Conservation (phyloP, 2,797 vertebrate genomes). For the Nannoperca australis region DNA sequence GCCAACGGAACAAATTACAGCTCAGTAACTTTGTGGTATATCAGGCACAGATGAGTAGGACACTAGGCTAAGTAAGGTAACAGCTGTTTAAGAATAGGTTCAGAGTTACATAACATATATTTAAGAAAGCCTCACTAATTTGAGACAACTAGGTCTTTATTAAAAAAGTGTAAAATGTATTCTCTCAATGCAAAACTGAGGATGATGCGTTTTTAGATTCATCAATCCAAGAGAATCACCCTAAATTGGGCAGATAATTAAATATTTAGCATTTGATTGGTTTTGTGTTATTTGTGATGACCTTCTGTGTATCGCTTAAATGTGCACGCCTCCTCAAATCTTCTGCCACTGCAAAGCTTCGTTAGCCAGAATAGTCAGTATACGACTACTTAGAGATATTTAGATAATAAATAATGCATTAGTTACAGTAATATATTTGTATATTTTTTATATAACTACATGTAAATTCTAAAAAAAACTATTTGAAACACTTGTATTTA, state of each 20-base stretch:
- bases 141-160: conserved; percentile 29
- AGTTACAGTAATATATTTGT: neutral
- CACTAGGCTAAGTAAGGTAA: conserved; percentile 44
- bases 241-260: neutral
- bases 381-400: neutral
- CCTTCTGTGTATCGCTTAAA: neutral
- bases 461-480: neutral
- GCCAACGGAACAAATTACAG: conserved; percentile 54
- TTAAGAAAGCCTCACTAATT: conserved; percentile 62
- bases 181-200: neutral
- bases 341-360: neutral
- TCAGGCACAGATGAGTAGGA: conserved; percentile 46
- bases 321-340: neutral
- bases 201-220: neutral
- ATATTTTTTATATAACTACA: neutral
- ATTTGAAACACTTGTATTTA: neutral
- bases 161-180: conserved; percentile 30
- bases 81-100: conserved; percentile 65
- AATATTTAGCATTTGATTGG: neutral
- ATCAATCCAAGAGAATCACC: neutral
- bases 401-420: neutral
- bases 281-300: neutral
- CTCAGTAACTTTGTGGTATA: conserved; percentile 35
- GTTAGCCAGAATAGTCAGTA: neutral
- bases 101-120: conserved; percentile 52